Base-by-base conservation (phyloP, 2,888 invertebrate genomes). In the Tenthredo amoena region DNA sequence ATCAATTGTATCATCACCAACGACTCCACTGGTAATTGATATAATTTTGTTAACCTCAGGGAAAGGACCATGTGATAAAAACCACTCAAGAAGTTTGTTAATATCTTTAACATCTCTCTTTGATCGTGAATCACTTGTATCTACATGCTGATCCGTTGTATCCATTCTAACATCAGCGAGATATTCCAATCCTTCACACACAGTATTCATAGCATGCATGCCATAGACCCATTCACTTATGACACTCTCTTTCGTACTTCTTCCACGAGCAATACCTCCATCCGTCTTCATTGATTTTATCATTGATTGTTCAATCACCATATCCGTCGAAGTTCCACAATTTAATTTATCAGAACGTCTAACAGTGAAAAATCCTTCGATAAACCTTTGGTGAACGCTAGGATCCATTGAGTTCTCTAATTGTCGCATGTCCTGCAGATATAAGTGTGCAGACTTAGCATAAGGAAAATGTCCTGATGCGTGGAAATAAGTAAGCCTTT, bases 311-410 rank as follows among this genome's bases (percentile, higher is more conserved):
- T 90, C 90, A 85, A 93, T 93, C 0, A 91, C 86, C 92, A 92
- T 92, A 84, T 92, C 93, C 55, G 92, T 91, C 85, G 89, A 92
- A 89, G 91, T 91, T 88, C 92, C 92, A 91, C 90, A 92, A 90
- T 88, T 90, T 18, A 92, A 88, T 92, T 93, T 92, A 68, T 92
- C 91, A 58, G 92, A 89, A 87, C 92, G 91, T 91, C 90, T 87
- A 87, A 91, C 86, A 31, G 91, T 90, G 81, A 91, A 92, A 88
- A 90, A 92, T 91, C 91, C 91, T 87, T 87, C 88, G 55, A 87
- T 88, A 90, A 92, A 92, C 5, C 72, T 89, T 89, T 90, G 50
- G 86, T 89, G 92, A 90, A 89, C 91, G 50, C 83, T 50, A 88
- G 88, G 88, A 89, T 91, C 87, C 0, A 91, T 90, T 15, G 43